Conservation (phyloP, 2,797 vertebrate species). For the Gobionotothen gibberifrons region DNA sequence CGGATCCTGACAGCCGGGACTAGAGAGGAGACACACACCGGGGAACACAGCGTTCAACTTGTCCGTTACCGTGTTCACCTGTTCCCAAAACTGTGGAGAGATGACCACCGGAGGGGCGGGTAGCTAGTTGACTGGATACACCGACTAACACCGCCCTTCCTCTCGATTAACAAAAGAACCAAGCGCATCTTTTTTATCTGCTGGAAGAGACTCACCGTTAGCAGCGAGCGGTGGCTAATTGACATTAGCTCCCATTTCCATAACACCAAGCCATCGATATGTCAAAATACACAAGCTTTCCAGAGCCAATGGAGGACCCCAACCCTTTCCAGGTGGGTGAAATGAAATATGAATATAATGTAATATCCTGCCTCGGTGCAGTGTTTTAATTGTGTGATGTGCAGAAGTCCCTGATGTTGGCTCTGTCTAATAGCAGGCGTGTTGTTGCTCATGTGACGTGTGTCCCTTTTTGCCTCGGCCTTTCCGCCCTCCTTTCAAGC, state of each 20-base stretch:
- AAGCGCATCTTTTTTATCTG: constrained; percentile 17
- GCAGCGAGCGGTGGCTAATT: constrained; percentile 29
- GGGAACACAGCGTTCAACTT: not conserved
- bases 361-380: not conserved
- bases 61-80: not conserved
- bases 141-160: constrained; percentile 7
- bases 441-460: constrained; percentile 70
- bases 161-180: constrained; percentile 2
- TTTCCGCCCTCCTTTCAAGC: constrained; percentile 1
- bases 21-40: not conserved
- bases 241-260: constrained; percentile 1
- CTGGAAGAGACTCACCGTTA: not conserved
- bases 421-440: constrained; percentile 47
- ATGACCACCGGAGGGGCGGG: constrained; percentile 47
- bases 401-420: constrained; percentile 5
- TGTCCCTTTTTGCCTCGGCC: constrained; percentile 22
- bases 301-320: constrained; percentile 79
- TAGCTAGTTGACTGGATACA: constrained; percentile 14
- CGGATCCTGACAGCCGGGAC: not conserved
- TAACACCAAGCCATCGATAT: constrained; percentile 48
- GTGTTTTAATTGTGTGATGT: constrained; percentile 4
- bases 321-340: constrained; percentile 85
- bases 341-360: fast-evolving
- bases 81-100: not conserved
- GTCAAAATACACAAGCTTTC: constrained; percentile 84